Conservation (phyloP, 1,140 invertebrate genomes). For the Ceratosolen fusciceps region DNA sequence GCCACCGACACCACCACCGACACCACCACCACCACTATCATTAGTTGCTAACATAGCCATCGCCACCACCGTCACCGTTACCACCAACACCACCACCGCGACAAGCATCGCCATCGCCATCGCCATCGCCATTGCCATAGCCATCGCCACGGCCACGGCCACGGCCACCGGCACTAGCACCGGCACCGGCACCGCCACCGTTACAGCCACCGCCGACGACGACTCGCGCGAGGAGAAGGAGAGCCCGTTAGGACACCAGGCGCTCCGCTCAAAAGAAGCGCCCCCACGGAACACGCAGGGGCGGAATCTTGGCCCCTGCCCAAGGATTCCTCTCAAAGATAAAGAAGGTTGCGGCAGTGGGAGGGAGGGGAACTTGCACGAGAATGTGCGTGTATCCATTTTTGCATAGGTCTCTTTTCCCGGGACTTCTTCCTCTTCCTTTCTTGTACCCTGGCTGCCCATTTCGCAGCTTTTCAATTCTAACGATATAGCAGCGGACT, state of each 20-base stretch:
- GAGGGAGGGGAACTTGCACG: neutral
- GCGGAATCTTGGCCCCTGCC: constrained; percentile 9
- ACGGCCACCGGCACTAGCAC: too few species aligned
- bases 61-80: too few species aligned
- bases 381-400: neutral
- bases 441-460: neutral
- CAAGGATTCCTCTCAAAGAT: neutral
- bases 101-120: too few species aligned
- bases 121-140: too few species aligned
- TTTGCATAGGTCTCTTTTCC: neutral
- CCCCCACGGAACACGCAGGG: neutral
- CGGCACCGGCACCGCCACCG: too few species aligned
- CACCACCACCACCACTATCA: too few species aligned
- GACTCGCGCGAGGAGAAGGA: constrained; percentile 32
- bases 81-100: too few species aligned
- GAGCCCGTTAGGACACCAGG: constrained; percentile 28
- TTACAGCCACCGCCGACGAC: constrained; percentile 30
- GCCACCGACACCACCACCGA: too few species aligned
- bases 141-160: too few species aligned
- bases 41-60: too few species aligned
- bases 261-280: neutral
- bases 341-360: too few species aligned
- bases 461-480: neutral
- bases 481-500: neutral
- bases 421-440: neutral